phyloP scores from a whole-genome alignment of 2,888 invertebrate species.

The Cryptocheilus praepositus region DNA sequence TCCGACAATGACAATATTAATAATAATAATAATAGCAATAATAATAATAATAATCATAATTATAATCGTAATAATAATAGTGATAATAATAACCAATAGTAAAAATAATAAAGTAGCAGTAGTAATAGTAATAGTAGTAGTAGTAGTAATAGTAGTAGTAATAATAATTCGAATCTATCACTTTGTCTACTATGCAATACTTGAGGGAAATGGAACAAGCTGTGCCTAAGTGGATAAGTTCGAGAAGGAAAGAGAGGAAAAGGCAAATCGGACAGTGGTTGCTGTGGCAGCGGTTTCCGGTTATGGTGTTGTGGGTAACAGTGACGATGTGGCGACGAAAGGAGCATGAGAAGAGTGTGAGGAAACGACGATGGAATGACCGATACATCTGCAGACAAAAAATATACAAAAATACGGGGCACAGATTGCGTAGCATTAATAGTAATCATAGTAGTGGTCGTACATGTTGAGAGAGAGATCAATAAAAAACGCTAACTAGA shows the following conservation, averaged over 20 bases:
- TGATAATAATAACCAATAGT: too few relatives aligned
- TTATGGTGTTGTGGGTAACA: too few relatives aligned
- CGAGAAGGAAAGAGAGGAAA: not conserved
- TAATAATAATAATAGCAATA: slow-evolving; percentile 35
- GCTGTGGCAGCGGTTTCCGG: slow-evolving; percentile 8
- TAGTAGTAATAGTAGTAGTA: slow-evolving; percentile 41
- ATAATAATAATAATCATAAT: slow-evolving; percentile 40
- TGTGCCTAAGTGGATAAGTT: slow-evolving; percentile 45
- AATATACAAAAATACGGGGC: slow-evolving; percentile 59
- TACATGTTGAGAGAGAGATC: slow-evolving; percentile 74
- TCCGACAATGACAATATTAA: slow-evolving; percentile 51
- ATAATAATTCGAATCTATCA: slow-evolving; percentile 61
- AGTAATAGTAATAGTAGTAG: slow-evolving; percentile 13
- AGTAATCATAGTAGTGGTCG: slow-evolving; percentile 68
- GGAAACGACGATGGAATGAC: not conserved
- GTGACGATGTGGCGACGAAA: not conserved
- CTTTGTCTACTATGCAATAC: slow-evolving; percentile 57
- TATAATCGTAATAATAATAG: slow-evolving; percentile 32
- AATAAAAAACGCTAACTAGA: slow-evolving; percentile 75
- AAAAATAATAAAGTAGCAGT: slow-evolving; percentile 39
- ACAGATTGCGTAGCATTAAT: slow-evolving; percentile 70
- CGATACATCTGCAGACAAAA: slow-evolving; percentile 43
- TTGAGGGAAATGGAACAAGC: slow-evolving; percentile 56
- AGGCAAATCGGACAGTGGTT: slow-evolving; percentile 3
- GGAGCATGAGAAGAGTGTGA: slow-evolving; percentile 16